A percentile compares a stretch with the other conserved stretches of the same genome.
Conservation (phyloP, 2,113 vertebrate species). For the Pedetes capensis region DNA sequence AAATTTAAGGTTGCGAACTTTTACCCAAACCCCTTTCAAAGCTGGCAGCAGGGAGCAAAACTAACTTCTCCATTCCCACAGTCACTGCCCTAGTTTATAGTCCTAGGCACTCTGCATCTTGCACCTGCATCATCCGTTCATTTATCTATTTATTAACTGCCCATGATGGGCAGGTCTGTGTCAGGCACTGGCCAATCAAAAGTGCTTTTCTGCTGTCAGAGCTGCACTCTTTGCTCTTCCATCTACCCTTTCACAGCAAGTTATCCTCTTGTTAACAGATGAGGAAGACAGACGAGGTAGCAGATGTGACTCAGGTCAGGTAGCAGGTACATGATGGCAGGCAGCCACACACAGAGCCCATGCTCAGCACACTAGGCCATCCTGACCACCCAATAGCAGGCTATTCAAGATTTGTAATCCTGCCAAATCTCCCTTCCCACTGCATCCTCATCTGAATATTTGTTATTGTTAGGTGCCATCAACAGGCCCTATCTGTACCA, state of each 20-base stretch:
- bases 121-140: neutral
- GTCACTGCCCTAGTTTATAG: neutral
- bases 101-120: neutral
- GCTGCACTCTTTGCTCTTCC: neutral
- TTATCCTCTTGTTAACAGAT: neutral
- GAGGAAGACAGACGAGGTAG: neutral
- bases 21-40: neutral
- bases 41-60: neutral
- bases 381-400: too few relatives aligned
- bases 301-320: neutral
- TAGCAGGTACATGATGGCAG: rapidly evolving
- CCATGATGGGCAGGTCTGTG: neutral
- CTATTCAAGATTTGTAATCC: neutral
- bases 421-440: neutral
- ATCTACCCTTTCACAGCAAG: neutral
- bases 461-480: too few relatives aligned
- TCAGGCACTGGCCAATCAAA: neutral
- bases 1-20: neutral
- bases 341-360: too few relatives aligned
- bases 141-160: neutral
- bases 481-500: neutral
- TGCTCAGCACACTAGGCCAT: neutral
- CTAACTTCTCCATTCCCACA: neutral
- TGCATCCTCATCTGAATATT: neutral
- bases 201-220: neutral